Conservation (phyloP, 64 coral and sea anemone genomes). For the Montipora sp. region DNA sequence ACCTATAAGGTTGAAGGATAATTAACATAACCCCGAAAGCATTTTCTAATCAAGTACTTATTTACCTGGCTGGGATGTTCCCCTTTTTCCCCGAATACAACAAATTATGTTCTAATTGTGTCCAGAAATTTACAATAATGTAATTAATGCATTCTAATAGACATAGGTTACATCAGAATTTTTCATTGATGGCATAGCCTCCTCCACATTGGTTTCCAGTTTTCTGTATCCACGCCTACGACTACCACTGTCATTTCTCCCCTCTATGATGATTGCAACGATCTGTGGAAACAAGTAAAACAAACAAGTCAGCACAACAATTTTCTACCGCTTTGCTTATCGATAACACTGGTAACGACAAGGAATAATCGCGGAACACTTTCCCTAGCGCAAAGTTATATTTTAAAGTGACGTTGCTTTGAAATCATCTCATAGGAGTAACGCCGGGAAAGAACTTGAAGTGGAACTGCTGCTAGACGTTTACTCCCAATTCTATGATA, state of each 20-base stretch:
- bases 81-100: not conserved
- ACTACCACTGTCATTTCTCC: slow-evolving; percentile 26
- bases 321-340: too few relatives aligned
- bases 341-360: too few relatives aligned
- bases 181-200: slow-evolving; percentile 92
- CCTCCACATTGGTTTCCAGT: slow-evolving; percentile 92
- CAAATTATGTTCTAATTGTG: not conserved
- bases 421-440: too few relatives aligned
- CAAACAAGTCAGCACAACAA: not conserved
- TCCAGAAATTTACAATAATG: not conserved
- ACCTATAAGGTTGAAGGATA: too few relatives aligned
- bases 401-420: too few relatives aligned
- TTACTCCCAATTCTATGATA: too few relatives aligned
- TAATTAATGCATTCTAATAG: slow-evolving; percentile 34
- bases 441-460: too few relatives aligned
- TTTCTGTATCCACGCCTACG: slow-evolving; percentile 60
- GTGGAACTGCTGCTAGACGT: too few relatives aligned
- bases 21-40: not conserved
- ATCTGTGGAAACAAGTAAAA: slow-evolving; percentile 60
- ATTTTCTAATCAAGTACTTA: not conserved
- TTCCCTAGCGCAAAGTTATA: too few relatives aligned
- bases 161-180: slow-evolving; percentile 75
- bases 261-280: slow-evolving; percentile 85
- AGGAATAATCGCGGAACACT: too few relatives aligned
- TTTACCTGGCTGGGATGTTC: not conserved